Conservation (phyloP, 2,797 vertebrate species). For the Pantherophis alleghaniensis region DNA sequence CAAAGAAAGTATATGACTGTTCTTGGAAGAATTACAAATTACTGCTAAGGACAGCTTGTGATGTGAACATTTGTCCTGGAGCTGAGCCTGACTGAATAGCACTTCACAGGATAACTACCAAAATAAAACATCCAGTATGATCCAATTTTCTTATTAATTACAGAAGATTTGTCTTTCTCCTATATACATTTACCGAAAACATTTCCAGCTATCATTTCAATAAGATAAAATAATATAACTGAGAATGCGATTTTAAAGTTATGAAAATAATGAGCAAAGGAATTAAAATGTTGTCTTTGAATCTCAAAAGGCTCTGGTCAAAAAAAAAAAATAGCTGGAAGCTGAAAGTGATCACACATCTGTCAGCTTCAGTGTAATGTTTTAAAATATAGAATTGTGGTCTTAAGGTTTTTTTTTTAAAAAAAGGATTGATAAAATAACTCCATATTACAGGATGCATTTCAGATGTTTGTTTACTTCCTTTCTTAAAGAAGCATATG, state of each 20-base stretch:
- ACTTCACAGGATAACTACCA: not conserved
- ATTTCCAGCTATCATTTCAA: not conserved
- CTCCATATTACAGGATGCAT: constrained; percentile 3
- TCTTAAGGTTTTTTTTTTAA: not conserved
- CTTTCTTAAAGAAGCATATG: constrained; percentile 47
- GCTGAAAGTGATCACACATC: not conserved
- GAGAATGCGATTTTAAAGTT: not conserved
- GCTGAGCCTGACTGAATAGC: not conserved
- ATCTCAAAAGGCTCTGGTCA: not conserved
- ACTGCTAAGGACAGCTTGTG: not conserved
- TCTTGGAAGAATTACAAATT: not conserved
- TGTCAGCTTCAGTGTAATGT: not conserved
- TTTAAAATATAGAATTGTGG: not conserved
- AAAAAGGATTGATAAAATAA: constrained; percentile 32
- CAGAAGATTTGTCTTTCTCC: constrained; percentile 21
- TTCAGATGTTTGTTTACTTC: constrained; percentile 53
- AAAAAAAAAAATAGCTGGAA: not conserved
- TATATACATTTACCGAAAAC: constrained; percentile 18
- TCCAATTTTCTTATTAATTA: constrained; percentile 4
- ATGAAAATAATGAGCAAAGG: constrained; percentile 18
- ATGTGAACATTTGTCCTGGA: not conserved
- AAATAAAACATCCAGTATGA: not conserved
- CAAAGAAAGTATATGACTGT: not conserved
- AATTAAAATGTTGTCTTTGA: constrained; percentile 18
- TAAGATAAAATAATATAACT: not conserved